Evolutionary conservation across 2,797 vertebrate species (phyloP).

Genomic region (Sciaenops ocellatus): DNA sequence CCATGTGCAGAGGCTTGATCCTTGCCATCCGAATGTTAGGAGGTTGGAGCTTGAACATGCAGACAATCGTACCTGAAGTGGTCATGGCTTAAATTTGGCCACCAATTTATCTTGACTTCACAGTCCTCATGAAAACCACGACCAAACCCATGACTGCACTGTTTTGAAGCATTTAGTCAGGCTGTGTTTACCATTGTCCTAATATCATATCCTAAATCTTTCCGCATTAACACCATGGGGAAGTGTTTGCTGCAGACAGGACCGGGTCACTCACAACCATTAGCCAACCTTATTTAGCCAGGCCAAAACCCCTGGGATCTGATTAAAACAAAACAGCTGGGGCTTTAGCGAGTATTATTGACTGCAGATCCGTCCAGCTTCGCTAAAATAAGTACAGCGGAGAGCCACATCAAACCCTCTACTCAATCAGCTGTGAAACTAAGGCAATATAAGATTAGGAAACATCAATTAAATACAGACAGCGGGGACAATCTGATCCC

Average conservation of each 20-base stretch:
- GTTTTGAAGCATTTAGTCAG: background rate
- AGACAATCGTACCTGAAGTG: background rate
- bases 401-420: constrained; percentile 40
- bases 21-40: background rate
- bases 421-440: constrained; percentile 47
- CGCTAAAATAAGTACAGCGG: constrained; percentile 52
- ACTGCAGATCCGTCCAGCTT: constrained; percentile 61
- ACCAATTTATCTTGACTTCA: background rate
- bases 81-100: background rate
- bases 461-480: constrained; percentile 3
- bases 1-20: too few relatives aligned
- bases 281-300: constrained; percentile 68
- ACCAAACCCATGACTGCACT: background rate
- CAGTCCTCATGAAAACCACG: background rate
- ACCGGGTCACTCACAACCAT: constrained; percentile 60
- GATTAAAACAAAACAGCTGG: constrained; percentile 85
- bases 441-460: constrained; percentile 24
- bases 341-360: constrained; percentile 75
- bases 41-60: background rate
- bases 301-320: constrained; percentile 72
- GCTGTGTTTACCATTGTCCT: constrained; percentile 10
- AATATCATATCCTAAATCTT: constrained; percentile 31
- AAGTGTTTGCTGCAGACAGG: constrained; percentile 46
- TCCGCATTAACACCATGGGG: constrained; percentile 6
- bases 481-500: background rate